These are phyloP conservation scores for Acanthosoma haemorrhoidale DNA, from an alignment of 2,888 invertebrate species.

Conservation along the genomic window DNA sequence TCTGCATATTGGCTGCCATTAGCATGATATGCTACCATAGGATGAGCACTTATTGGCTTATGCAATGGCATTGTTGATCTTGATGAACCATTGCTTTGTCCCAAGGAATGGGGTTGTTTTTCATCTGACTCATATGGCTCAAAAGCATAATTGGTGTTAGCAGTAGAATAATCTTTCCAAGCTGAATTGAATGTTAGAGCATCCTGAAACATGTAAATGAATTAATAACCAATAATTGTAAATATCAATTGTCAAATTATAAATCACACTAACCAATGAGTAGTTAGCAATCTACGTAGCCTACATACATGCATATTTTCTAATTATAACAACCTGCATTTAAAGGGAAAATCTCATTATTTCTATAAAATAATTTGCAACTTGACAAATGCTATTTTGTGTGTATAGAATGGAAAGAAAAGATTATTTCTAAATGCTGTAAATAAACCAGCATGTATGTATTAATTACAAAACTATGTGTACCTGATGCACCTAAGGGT, in stretches of 20 bases:
- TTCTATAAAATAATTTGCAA: too few species aligned
- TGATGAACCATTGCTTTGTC: constrained; percentile 48
- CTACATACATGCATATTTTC: background rate
- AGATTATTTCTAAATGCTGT: too few species aligned
- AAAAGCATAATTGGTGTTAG: constrained; percentile 84
- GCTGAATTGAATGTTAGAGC: constrained; percentile 75
- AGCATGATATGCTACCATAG: constrained; percentile 40
- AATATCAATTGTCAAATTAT: background rate
- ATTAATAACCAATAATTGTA: background rate
- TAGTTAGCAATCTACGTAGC: background rate
- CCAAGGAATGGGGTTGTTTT: constrained; percentile 43
- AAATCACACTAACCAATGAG: background rate
- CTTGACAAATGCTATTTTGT: too few species aligned
- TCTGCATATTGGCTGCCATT: constrained; percentile 51
- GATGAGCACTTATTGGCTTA: constrained; percentile 40
- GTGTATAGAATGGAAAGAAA: too few species aligned
- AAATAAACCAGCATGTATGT: too few species aligned
- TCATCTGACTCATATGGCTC: constrained; percentile 81
- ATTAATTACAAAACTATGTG: too few species aligned
- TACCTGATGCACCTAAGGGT: too few species aligned
- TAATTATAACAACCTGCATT: too few species aligned
- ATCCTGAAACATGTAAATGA: constrained; percentile 56
- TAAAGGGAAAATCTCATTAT: too few species aligned
- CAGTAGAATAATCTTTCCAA: constrained; percentile 81
- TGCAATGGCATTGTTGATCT: constrained; percentile 45